Evolutionary conservation across 2,888 invertebrate genomes (phyloP), one percentile per base, ranked within the genome.

Genomic region (Nemoura dubitans): DNA sequence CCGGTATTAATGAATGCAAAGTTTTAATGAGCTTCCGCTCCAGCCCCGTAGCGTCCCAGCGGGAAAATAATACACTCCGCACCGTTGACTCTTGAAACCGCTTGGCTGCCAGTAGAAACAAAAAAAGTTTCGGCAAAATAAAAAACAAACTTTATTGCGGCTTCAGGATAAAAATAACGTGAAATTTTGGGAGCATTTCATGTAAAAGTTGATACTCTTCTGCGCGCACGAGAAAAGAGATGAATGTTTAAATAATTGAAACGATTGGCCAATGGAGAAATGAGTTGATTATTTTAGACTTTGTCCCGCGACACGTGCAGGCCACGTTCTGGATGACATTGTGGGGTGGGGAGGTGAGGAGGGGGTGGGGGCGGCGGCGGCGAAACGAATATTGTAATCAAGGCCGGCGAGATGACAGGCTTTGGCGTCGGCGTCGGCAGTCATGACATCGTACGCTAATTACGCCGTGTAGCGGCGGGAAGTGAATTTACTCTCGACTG

Each of bases 1-100:
- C 5, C 14, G 59, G 21, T 59, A 59, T 59, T 59, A 59, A 59
- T 59, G 59, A 59, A 59, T 59, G 21, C 21, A 59, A 59, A 59
- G 59, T 59, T 59, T 59, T 59, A 59, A 59, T 21, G 59, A 59
- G 59, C 59, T 59, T 59, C 59, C 59, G 59, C 10, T n/a, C n/a
- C n/a, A n/a, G n/a, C n/a, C n/a, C 21, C 59, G 59, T 21, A 36
- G 36, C 36, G 36, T 59, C 59, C 59, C 59, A 14, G 14, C 59
- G 59, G 59, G 59, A 59, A 59, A 59, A 59, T 59, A 59, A 59
- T 59, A 59, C 59, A 59, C 59, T 59, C 14, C 59, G 59, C 59
- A 1, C 14, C 59, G 59, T 59, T 59, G 59, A 59, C 59, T 59
- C 59, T 21, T 59, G 2, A 1, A 59, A 59, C 59, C 59, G 59